Conservation (phyloP, 1,140 invertebrate species). For the Teleopsis dalmanni region DNA sequence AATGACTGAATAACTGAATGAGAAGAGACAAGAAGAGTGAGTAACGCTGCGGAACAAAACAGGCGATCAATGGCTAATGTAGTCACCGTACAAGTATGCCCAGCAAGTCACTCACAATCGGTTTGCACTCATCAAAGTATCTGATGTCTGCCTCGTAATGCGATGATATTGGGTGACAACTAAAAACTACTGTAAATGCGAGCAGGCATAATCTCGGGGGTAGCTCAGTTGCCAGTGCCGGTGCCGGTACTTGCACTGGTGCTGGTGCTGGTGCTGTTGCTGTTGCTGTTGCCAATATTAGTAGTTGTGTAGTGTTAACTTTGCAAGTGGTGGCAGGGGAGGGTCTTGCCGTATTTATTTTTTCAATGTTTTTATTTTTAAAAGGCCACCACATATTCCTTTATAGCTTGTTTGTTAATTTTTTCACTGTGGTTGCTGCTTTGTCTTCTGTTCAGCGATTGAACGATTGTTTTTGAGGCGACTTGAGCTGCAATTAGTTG, state of each 20-base stretch:
- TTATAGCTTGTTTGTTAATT: constrained; percentile 5
- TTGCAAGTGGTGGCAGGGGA: no score
- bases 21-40: no score
- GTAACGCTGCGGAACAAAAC: background rate
- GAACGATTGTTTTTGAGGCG: background rate
- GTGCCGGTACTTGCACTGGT: background rate
- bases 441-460: background rate
- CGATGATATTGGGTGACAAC: constrained; percentile 43
- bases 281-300: no score
- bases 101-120: background rate
- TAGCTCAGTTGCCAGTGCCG: constrained; percentile 17
- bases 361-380: background rate
- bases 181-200: constrained; percentile 43
- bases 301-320: background rate
- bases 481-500: constrained; percentile 26
- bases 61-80: background rate
- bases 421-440: background rate
- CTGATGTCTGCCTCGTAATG: constrained; percentile 25
- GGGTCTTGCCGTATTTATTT: background rate
- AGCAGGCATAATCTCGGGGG: constrained; percentile 16
- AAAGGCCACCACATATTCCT: background rate
- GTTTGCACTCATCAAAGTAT: background rate
- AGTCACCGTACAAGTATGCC: background rate
- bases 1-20: no score
- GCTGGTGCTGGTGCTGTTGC: constrained; percentile 13